Conservation (phyloP, 2,797 vertebrate genomes). For the Rachycentron canadum region DNA sequence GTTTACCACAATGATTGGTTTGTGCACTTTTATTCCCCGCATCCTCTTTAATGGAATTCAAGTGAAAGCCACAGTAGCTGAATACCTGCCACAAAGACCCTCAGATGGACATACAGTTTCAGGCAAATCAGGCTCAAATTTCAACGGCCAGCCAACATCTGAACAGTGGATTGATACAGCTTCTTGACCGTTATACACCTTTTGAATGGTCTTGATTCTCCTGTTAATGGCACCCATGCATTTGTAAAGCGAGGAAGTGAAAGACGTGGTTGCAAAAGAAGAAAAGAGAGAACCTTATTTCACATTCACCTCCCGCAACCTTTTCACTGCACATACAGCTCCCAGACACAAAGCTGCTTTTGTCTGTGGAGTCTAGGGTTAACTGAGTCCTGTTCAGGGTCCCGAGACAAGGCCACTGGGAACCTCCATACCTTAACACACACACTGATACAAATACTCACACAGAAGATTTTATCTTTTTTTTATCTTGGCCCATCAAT, state of each 20-base stretch:
- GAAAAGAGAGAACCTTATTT: slow-evolving; percentile 79
- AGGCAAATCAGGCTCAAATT: slow-evolving; percentile 67
- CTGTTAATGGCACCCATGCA: slow-evolving; percentile 75
- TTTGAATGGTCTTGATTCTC: slow-evolving; percentile 74
- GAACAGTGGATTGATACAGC: slow-evolving; percentile 79
- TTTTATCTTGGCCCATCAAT: background rate
- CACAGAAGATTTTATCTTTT: slow-evolving; percentile 13
- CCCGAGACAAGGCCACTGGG: slow-evolving; percentile 68
- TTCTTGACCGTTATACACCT: slow-evolving; percentile 77
- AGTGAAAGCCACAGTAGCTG: slow-evolving; percentile 68
- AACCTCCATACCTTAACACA: slow-evolving; percentile 37
- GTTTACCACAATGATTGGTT: slow-evolving; percentile 32
- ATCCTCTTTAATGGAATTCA: slow-evolving; percentile 68
- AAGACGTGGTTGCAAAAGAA: slow-evolving; percentile 73
- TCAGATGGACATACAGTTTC: slow-evolving; percentile 59
- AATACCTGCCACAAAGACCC: slow-evolving; percentile 61
- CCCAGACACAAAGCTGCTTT: slow-evolving; percentile 81
- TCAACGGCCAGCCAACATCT: slow-evolving; percentile 70
- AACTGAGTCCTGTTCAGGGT: slow-evolving; percentile 76
- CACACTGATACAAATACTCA: slow-evolving; percentile 31
- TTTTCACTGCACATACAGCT: slow-evolving; percentile 74
- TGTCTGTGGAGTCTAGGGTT: slow-evolving; percentile 80
- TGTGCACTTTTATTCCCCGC: slow-evolving; percentile 43
- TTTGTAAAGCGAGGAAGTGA: slow-evolving; percentile 80
- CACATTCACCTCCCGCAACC: slow-evolving; percentile 81